Base-by-base conservation (phyloP, 2,888 invertebrate species). In the Sarcophaga rosellei region DNA sequence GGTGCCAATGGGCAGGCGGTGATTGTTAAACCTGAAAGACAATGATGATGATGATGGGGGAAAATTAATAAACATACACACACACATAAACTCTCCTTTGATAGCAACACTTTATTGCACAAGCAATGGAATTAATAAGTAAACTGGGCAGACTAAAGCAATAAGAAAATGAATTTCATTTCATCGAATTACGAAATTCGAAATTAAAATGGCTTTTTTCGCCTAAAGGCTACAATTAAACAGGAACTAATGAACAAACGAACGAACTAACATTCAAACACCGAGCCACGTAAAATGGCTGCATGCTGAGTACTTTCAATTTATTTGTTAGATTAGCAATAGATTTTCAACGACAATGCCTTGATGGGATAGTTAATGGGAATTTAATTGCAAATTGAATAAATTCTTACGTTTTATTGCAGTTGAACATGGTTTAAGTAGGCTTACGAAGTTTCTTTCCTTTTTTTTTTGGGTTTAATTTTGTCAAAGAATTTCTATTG, bases 1-100 rank as follows among this genome's bases (percentile, higher is more conserved):
- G 93, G 92, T 66, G 93, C 93, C 85, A 94, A 93, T 0, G 95
- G 95, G 89, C 96, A 96, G 74, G 93, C 93, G 63, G 93, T 93
- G 87, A 93, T 93, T 45, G 93, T 92, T 5, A 94, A 93, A 35
- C 95, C 95, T 93, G 65, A 17, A 77, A 82, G 17, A 44, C 57
- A 69, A 73, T n/a, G 20, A 79, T 35, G 59, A 35, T 35, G 35
- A 35, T 35, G 8, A 35, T 35, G 35, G 35, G 4, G 35, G 35
- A 17, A 74, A 12, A 57, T 12, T n/a, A 11, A 25, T 25, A 53
- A 11, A 53, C 65, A 76, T 20, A 59, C n/a, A 73, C 44, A 63
- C 23, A 81, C 57, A 45, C 23, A n/a, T 53, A 69, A 23, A 2
- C 4, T n/a, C 15, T 47, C n/a, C 53, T 76, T 20, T 57, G 59